phyloP scores from a whole-genome alignment of 2,888 invertebrate species.

The Drosophila greeni region DNA sequence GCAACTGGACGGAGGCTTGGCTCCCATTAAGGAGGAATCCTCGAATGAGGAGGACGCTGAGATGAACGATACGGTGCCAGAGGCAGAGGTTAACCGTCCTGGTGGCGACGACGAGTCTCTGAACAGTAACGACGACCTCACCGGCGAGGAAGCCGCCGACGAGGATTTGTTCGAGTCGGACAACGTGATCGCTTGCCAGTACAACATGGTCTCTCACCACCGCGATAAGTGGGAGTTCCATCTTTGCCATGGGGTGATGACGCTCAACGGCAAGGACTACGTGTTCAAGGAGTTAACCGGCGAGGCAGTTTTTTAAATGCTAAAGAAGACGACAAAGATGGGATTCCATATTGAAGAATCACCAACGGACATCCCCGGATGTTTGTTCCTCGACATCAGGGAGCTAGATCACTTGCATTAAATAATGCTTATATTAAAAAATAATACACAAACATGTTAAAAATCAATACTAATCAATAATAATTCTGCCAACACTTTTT shows the following conservation, averaged over 20 bases:
- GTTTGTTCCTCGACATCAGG: no score
- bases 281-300: neutral
- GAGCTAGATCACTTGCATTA: no score
- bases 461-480: no score
- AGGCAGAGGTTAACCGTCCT: neutral
- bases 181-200: neutral
- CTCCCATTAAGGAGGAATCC: neutral
- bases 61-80: neutral
- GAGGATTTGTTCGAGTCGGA: neutral
- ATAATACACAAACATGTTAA: no score
- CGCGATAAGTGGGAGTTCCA: neutral
- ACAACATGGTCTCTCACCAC: neutral
- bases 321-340: neutral
- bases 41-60: neutral
- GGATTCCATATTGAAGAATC: no score
- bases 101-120: neutral
- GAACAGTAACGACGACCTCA: neutral
- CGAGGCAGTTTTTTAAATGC: neutral
- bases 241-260: neutral
- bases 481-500: no score
- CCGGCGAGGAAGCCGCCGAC: neutral
- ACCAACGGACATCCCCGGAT: no score
- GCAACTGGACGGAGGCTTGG: neutral
- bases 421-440: no score
- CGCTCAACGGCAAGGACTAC: neutral